Conservation (phyloP, 2,113 vertebrate genomes). For the Mastomys coucha region DNA sequence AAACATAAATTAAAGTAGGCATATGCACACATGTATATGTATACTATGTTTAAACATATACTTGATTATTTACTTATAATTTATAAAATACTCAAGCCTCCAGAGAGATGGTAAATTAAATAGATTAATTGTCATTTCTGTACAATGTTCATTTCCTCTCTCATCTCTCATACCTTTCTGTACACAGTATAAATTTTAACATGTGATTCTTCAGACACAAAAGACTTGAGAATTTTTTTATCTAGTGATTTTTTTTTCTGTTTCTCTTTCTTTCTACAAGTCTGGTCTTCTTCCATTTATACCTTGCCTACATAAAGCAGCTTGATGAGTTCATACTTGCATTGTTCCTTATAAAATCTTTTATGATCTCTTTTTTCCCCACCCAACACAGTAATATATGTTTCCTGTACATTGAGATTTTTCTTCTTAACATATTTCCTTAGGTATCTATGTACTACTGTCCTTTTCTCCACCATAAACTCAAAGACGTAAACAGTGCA, state of each 20-base stretch:
- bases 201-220: neutral
- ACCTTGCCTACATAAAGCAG: neutral
- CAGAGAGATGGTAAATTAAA: neutral
- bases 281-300: neutral
- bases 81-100: neutral
- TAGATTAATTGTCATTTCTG: neutral
- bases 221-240: neutral
- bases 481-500: neutral
- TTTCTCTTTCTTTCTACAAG: neutral
- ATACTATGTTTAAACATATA: neutral
- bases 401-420: neutral
- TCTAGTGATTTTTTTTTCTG: neutral
- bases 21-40: neutral
- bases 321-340: conserved; percentile 11
- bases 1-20: neutral
- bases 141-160: neutral
- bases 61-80: neutral
- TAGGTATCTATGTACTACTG: neutral
- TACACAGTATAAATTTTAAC: neutral
- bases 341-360: neutral
- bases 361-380: neutral
- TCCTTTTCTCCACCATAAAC: neutral
- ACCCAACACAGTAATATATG: neutral
- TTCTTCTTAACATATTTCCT: conserved; percentile 10
- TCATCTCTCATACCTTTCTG: neutral